phyloP scores from a whole-genome alignment of 2,888 invertebrate species.

The Drosophila lacicola region DNA sequence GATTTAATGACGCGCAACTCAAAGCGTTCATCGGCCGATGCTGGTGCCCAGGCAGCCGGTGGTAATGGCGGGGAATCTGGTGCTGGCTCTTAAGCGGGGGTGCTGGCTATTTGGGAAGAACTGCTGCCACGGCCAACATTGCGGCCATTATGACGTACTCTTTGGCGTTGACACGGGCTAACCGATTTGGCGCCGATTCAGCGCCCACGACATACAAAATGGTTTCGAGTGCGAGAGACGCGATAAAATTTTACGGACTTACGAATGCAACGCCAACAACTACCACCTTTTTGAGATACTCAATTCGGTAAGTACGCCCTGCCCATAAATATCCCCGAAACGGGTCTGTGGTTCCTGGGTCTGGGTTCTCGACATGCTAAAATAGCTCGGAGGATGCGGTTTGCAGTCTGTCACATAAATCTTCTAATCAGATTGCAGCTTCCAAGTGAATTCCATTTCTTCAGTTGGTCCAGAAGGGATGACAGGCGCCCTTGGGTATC shows the following conservation, averaged over 20 bases:
- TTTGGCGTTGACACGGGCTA: constrained; percentile 97
- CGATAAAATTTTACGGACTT: constrained; percentile 94
- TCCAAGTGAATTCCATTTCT: not conserved
- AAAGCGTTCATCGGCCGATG: constrained; percentile 84
- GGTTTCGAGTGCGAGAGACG: constrained; percentile 95
- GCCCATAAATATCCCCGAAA: constrained; percentile 15
- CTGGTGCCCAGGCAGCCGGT: constrained; percentile 42
- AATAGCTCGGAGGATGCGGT: constrained; percentile 6
- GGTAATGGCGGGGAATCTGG: constrained; percentile 54
- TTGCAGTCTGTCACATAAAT: constrained; percentile 49
- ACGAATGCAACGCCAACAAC: constrained; percentile 97
- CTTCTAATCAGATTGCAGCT: constrained; percentile 52
- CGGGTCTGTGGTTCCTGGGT: not conserved
- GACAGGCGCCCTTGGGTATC: constrained; percentile 19
- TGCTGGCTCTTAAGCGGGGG: constrained; percentile 53
- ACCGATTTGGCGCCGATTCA: constrained; percentile 94
- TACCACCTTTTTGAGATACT: constrained; percentile 98
- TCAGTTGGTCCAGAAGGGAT: not conserved
- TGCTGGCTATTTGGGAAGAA: constrained; percentile 58
- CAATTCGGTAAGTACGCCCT: constrained; percentile 90
- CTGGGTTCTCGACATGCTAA: not conserved
- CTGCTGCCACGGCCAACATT: constrained; percentile 51
- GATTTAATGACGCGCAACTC: constrained; percentile 84
- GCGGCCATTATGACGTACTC: constrained; percentile 90
- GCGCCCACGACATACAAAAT: constrained; percentile 92